Evolutionary conservation across 2,888 invertebrate genomes (phyloP), one percentile per base, ranked within the genome.

Genomic region (Gastrophysa polygoni): DNA sequence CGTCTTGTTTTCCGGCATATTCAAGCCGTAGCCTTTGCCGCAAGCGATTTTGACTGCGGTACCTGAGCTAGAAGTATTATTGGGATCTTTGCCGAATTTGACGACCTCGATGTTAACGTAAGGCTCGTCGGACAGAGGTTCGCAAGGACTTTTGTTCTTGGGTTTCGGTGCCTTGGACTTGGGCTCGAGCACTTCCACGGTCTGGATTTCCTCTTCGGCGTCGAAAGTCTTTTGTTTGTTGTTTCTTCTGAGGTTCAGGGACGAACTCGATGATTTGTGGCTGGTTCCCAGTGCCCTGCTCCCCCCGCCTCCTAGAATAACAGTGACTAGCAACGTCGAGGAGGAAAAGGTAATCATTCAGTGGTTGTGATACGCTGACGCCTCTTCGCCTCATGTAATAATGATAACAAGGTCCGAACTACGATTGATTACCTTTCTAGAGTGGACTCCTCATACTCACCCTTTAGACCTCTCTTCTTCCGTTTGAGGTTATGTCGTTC

Each of bases 31-130:
- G 2, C 93, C 93, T 68, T 89, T 88, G 0, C 89, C 89, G 77
- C 93, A 94, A 0, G 89, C 89, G 34, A 93, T 86, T 70, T 88
- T 85, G 0, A 93, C 86, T 49, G 91, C 86, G 0, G 91, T 91
- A 0, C 93, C 93, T 52, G 91, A 88, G 66, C 92, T 90, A 77
- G 87, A 91, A 5, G 89, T 87, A 11, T 87, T 87, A 59, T 89
- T 90, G 1, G 88, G 87, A 73, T 90, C 89, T 34, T 89, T 83
- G 17, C 92, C 91, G 59, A 85, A 85, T 69, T 90, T 88, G 1
- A 92, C 84, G 44, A 92, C 85, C 67, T 91, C 90, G 11, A 91
- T 85, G 68, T 88, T 88, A 20, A 89, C 85, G 69, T 86, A 89
- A 0, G 87, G 86, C 68, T 89, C 89, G 49, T 86, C 86, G 2